Conservation (phyloP, 2,888 invertebrate species). For the Metacarcinus magister region DNA sequence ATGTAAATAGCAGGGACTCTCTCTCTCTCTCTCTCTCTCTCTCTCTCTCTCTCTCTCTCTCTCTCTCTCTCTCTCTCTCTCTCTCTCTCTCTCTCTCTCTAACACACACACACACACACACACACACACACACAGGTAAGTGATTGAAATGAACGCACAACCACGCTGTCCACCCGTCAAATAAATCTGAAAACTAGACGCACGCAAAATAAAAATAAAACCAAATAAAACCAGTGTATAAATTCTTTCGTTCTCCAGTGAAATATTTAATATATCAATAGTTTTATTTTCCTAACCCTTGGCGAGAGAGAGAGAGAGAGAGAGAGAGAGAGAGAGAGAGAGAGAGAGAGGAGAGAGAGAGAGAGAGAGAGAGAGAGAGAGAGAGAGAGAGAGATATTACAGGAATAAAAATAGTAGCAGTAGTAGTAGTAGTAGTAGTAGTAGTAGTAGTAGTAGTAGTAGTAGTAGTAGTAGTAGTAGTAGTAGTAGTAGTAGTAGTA, state of each 20-base stretch:
- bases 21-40: constrained; percentile 11
- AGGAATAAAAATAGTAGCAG: neutral
- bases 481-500: neutral
- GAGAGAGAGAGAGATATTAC: neutral
- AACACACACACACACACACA: neutral
- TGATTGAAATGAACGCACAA: neutral
- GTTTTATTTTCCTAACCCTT: neutral
- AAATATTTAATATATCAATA: neutral
- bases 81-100: neutral
- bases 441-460: neutral
- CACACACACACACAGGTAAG: neutral
- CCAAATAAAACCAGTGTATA: neutral
- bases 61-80: neutral
- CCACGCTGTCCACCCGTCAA: neutral
- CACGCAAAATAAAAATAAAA: neutral
- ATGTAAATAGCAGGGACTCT: neutral
- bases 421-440: neutral
- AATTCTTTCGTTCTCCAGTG: neutral
- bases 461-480: neutral
- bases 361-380: constrained; percentile 18
- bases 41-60: constrained; percentile 10
- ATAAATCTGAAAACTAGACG: neutral
- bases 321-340: constrained; percentile 13
- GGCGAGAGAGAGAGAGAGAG: neutral
- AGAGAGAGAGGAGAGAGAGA: constrained; percentile 12